Conservation (phyloP, 2,888 invertebrate genomes). For the Hyppa rectilinea region DNA sequence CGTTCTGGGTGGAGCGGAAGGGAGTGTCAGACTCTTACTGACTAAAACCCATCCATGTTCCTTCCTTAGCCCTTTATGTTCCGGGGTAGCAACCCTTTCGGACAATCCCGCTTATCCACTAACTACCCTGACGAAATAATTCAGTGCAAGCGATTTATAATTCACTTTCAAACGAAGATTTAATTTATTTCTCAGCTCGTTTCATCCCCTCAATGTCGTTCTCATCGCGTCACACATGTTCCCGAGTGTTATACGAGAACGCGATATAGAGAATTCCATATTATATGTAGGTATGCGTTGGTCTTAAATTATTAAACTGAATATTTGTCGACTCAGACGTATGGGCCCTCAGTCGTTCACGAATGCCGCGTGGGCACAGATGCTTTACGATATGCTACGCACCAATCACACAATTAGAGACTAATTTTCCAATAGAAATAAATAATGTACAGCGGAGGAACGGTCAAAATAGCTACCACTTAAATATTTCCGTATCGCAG, state of each 20-base stretch:
- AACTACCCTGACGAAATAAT: too few species aligned
- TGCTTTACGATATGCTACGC: constrained; percentile 76
- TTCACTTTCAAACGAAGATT: not conserved
- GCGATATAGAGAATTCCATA: constrained; percentile 66
- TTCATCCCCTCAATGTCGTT: constrained; percentile 73
- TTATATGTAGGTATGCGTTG: constrained; percentile 75
- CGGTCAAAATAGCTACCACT: constrained; percentile 85
- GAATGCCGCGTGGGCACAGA: constrained; percentile 84
- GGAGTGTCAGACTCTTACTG: too few species aligned
- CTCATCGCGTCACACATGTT: constrained; percentile 71
- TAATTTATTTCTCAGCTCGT: constrained; percentile 31
- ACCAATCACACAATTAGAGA: constrained; percentile 83
- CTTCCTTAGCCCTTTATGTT: too few species aligned
- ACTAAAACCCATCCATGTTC: too few species aligned
- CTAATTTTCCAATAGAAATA: constrained; percentile 90
- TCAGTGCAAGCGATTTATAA: not conserved
- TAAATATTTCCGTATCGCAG: constrained; percentile 78
- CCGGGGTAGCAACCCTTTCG: too few species aligned
- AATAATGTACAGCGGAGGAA: constrained; percentile 81
- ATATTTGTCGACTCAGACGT: constrained; percentile 85
- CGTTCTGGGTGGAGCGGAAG: too few species aligned
- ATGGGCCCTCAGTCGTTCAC: constrained; percentile 79
- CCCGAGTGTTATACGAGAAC: constrained; percentile 77
- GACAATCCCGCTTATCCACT: too few species aligned
- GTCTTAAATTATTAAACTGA: constrained; percentile 88